Evolutionary conservation across 1,140 invertebrate genomes (phyloP), one percentile per base, ranked within the genome.

Genomic region (Uloborus diversus): DNA sequence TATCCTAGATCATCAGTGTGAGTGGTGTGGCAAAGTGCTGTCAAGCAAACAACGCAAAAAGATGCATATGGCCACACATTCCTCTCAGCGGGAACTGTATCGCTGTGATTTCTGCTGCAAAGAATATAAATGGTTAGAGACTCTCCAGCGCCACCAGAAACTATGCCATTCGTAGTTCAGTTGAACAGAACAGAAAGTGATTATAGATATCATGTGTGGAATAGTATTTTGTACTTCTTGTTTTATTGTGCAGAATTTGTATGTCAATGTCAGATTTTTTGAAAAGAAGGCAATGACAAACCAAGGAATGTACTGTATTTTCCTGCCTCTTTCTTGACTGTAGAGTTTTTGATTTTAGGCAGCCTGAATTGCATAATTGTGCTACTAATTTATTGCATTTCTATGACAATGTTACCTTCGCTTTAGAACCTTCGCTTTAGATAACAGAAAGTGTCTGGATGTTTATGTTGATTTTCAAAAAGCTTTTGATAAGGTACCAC

Each of bases 11-110:
- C 2, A 23, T 23, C 71, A 75, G 7, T 75, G 71, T 75, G 57
- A 62, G 27, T 17, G 62, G 9, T 75, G 71, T n/a, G 57, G 59
- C 7, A 75, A 28, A 64, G n/a, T 62, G 3, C 25, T 75, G 3
- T 75, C 71, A 17, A 64, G 57, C 53, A 75, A 75, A 51, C 71
- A 75, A 23, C 62, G 70, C 27, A 64, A 64, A 42, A 75, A 75
- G 28, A 75, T 64, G 59, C 71, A 75, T 25, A 64, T 75, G 57
- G 37, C 3, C 5, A 51, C 37, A 7, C 71, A 75, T 37, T 49
- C 30, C 11, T 13, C 14, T 33, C 28, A 64, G 13, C n/a, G 37
- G 5, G 56, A 64, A 32, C n/a, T 64, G 11, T 75, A 42, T 20
- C 27, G 23, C 2, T 75, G 71, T n/a, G 25, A 25, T 51, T 0